Evolutionary conservation across 1,140 invertebrate genomes (phyloP).

Genomic region (Cyclargus thomasi): DNA sequence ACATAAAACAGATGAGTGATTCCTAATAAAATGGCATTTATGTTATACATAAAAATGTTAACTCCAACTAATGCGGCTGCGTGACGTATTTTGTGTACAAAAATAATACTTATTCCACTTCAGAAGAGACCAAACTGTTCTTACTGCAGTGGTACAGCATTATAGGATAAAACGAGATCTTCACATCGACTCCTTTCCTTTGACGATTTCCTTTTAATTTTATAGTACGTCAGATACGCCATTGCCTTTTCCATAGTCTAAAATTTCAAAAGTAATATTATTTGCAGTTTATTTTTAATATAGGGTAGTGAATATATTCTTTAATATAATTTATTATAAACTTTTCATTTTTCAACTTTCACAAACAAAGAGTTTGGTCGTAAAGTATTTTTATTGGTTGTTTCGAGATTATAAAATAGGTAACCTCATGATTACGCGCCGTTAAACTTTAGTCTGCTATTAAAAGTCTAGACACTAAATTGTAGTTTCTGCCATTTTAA

Average conservation of each 20-base stretch:
- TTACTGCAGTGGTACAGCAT: too few species aligned
- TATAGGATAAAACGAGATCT: too few species aligned
- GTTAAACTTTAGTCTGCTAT: neutral
- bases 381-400: conserved; percentile 2
- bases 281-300: too few species aligned
- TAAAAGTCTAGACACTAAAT: conserved; percentile 5
- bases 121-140: neutral
- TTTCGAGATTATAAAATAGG: conserved; percentile 4
- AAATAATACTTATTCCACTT: conserved; percentile 3
- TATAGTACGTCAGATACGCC: too few species aligned
- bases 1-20: conserved; percentile 31
- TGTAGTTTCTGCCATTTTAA: neutral
- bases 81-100: neutral
- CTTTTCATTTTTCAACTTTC: neutral
- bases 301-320: too few species aligned
- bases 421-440: neutral
- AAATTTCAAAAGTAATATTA: too few species aligned
- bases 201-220: too few species aligned
- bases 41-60: conserved; percentile 14
- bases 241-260: too few species aligned
- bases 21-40: conserved; percentile 13
- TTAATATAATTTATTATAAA: too few species aligned
- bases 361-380: neutral
- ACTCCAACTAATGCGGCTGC: neutral
- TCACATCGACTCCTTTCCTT: too few species aligned